phyloP scores from a whole-genome alignment of 2,113 vertebrate genomes.

The Shinisaurus crocodilurus region DNA sequence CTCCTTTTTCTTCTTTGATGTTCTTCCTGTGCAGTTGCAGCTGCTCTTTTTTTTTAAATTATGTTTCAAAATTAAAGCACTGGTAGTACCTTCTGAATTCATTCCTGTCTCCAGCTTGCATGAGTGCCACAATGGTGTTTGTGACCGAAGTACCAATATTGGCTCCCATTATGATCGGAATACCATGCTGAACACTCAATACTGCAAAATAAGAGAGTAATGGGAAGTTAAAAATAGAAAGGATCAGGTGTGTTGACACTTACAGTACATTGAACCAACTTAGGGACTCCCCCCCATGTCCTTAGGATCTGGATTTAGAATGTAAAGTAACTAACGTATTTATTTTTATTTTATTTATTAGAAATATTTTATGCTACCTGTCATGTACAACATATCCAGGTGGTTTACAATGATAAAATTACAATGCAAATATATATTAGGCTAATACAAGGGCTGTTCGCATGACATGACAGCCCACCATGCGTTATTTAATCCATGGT shows the following conservation, averaged over 20 bases:
- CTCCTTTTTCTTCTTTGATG: not conserved
- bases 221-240: not conserved
- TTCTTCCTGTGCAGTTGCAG: not conserved
- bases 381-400: no score
- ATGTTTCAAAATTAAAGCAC: not conserved
- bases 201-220: constrained; percentile 75
- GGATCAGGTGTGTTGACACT: not conserved
- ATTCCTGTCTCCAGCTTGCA: constrained; percentile 93
- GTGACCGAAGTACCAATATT: constrained; percentile 98
- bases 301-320: not conserved
- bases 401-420: no score
- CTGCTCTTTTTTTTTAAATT: not conserved
- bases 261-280: not conserved
- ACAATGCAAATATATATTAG: no score
- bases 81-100: constrained; percentile 91
- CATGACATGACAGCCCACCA: no score
- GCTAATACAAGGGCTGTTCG: no score
- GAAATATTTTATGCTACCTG: no score
- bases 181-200: constrained; percentile 84
- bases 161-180: constrained; percentile 97
- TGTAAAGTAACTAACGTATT: not conserved
- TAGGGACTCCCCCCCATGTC: not conserved
- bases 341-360: no score
- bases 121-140: constrained; percentile 95
- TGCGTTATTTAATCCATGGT: no score